Base-by-base conservation (phyloP, 2,888 invertebrate species). In the Andrena dorsata region DNA sequence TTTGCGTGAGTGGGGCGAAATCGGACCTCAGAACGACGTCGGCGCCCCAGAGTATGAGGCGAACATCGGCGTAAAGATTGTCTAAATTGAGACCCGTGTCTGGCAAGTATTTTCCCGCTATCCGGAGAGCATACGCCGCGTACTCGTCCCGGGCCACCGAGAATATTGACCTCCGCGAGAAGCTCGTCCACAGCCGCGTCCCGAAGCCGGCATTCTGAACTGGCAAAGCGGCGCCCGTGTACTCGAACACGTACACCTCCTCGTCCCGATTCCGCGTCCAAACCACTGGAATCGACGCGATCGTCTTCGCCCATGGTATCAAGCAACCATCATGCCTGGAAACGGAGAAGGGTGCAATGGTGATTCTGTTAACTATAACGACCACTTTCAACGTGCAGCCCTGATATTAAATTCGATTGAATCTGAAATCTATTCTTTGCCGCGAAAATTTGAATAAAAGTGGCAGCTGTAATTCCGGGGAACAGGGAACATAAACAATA, bases 281-380 rank as follows among this genome's bases (percentile, higher is more conserved):
- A 49, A 94, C 87, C 10, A 93, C 89, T 23, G 94, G 94, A 71
- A 93, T 93, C 0, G 93, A 91, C 2, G 83, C 82, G 47, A 93
- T 89, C 26, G 77, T 86, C 41, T 87, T 88, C 10, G 86, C 76
- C 92, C 92, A 93, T n/a, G 93, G 93, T 56, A 94, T 69, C 23
- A 94, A 84, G 69, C 94, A 94, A 7, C 90, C 93, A 56, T 94
- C 94, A 51, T 94, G 93, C 79, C 93, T 93, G 75, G 70, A 90
- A 88, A 68, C n/a, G 16, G 23, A 64, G 6, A 64, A 23, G 4
- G 10, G 63, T 53, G 35, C 7, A 49, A 51, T 10, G 26, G 4
- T 2, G 8, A 74, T 47, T 23, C 53, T 4, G 41, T 16, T 2
- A n/a, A 35, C 56, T n/a, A 41, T 16, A 41, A 41, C 41, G 41